phyloP scores from a whole-genome alignment of 2,113 vertebrate species.

The Hylia prasina region DNA sequence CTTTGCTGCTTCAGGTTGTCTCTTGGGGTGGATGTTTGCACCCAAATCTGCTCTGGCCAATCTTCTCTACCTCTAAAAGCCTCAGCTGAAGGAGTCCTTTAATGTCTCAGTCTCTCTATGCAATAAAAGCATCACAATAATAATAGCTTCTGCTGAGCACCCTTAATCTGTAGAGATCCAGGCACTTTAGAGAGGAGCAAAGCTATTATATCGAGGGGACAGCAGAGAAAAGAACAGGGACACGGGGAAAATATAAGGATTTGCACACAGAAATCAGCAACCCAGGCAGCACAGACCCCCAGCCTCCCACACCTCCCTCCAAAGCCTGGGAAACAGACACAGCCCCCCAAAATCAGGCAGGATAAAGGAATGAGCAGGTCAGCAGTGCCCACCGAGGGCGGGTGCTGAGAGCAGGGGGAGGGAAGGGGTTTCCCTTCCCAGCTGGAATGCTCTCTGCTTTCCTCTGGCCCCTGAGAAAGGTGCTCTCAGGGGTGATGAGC shows the following conservation, averaged over 20 bases:
- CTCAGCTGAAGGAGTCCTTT: neutral
- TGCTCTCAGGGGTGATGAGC: neutral
- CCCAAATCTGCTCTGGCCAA: neutral
- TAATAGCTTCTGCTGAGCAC: constrained; percentile 38
- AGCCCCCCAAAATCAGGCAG: neutral
- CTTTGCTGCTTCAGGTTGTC: neutral
- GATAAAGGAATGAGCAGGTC: neutral
- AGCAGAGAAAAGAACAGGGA: neutral
- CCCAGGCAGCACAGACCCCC: neutral
- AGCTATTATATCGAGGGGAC: constrained; percentile 34
- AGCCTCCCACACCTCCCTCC: neutral
- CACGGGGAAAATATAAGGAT: neutral
- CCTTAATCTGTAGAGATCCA: constrained; percentile 49
- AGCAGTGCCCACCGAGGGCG: fast-evolving
- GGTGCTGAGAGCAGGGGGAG: neutral
- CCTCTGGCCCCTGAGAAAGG: fast-evolving
- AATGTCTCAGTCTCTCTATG: constrained; percentile 11
- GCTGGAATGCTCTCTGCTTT: neutral
- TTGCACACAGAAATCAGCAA: neutral
- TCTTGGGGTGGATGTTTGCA: neutral
- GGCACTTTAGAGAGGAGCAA: constrained; percentile 29
- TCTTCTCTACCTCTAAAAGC: neutral
- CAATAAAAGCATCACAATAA: constrained; percentile 56
- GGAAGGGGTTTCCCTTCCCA: neutral
- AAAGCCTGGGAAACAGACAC: neutral